These are phyloP conservation scores for Coenobita brevimanus DNA, from an alignment of 1,140 invertebrate genomes.

Conservation along the genomic window DNA sequence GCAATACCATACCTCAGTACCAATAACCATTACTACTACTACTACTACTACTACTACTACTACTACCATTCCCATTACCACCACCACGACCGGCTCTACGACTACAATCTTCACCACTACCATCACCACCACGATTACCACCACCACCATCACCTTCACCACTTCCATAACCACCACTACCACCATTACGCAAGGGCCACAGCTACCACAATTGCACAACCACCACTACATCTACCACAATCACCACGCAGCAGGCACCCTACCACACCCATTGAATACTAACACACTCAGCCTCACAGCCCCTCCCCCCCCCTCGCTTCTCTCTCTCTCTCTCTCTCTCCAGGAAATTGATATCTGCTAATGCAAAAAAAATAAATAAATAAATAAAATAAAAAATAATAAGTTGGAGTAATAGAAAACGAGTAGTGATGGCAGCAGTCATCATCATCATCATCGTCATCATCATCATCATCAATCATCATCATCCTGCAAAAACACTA, in stretches of 20 bases:
- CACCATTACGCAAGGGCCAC: background rate
- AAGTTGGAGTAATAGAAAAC: too few species aligned
- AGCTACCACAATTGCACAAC: background rate
- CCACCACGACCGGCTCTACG: background rate
- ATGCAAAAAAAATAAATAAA: too few species aligned
- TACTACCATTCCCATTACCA: background rate
- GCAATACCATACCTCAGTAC: background rate
- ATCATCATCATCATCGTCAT: too few species aligned
- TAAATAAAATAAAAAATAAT: too few species aligned
- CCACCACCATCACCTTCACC: background rate
- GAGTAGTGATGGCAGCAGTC: too few species aligned
- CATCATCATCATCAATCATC: too few species aligned
- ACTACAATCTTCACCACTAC: background rate
- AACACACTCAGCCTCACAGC: background rate
- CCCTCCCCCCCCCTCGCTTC: background rate
- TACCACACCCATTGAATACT: background rate
- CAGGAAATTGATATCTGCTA: too few species aligned
- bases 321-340: too few species aligned
- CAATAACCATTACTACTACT: background rate
- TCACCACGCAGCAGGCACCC: background rate
- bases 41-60: background rate
- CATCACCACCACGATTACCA: background rate
- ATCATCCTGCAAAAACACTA: too few species aligned
- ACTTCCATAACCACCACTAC: background rate
- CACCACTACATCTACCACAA: slow-evolving; percentile 3